phyloP scores from a whole-genome alignment of 2,888 invertebrate species.

The Ormyrus rosae region DNA sequence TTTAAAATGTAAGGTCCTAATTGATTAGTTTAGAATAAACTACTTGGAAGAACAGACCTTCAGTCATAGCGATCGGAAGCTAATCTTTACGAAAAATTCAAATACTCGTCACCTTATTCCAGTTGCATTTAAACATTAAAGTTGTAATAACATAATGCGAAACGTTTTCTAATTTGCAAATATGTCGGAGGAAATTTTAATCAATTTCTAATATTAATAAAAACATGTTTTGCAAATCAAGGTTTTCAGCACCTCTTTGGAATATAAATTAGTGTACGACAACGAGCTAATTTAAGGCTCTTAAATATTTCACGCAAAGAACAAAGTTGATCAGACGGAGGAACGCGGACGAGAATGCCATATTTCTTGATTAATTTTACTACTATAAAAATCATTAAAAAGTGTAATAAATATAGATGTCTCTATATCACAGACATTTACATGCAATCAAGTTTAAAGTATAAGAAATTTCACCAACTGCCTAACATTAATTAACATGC shows the following conservation, averaged over 20 bases:
- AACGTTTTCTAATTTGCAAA: neutral
- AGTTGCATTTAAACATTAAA: neutral
- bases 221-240: neutral
- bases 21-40: conserved; percentile 69
- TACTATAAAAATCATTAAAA: conserved; percentile 8
- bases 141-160: neutral
- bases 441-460: conserved; percentile 19
- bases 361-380: neutral
- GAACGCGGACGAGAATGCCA: conserved; percentile 43
- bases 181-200: conserved; percentile 7
- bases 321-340: conserved; percentile 21
- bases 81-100: conserved; percentile 12
- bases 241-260: neutral
- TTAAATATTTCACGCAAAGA: neutral
- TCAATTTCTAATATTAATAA: conserved; percentile 20
- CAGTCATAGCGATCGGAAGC: conserved; percentile 61
- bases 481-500: conserved; percentile 9
- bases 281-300: neutral
- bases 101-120: neutral
- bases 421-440: conserved; percentile 47
- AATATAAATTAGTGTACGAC: neutral
- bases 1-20: conserved; percentile 61
- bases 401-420: conserved; percentile 5
- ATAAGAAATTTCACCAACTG: neutral
- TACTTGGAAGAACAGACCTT: conserved; percentile 73